Percentiles rank a stretch among this genome's conserved stretches.
Conservation (phyloP, 1,140 invertebrate genomes). For the Rhopalosiphum padi region DNA sequence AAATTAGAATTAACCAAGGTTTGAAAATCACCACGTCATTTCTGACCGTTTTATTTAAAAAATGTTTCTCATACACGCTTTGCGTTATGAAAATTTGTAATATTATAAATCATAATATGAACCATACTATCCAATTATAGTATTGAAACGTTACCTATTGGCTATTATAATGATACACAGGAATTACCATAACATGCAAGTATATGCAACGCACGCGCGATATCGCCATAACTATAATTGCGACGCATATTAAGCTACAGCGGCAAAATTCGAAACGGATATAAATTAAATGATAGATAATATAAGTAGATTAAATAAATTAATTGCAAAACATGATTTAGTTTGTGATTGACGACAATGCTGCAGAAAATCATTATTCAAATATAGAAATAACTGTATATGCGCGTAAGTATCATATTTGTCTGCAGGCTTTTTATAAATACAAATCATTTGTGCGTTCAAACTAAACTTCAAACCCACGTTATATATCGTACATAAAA, state of each 20-base stretch:
- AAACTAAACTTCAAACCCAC: background rate
- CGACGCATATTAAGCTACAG: background rate
- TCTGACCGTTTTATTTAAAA: background rate
- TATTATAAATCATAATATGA: background rate
- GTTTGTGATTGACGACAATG: background rate
- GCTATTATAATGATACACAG: background rate
- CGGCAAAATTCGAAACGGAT: background rate
- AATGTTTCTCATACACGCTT: background rate
- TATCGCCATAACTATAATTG: background rate
- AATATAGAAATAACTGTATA: background rate
- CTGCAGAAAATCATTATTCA: background rate
- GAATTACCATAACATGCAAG: background rate
- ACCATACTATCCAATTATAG: background rate
- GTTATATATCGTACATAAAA: background rate
- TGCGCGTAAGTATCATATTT: too few relatives aligned
- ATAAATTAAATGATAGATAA: background rate
- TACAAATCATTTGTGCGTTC: background rate
- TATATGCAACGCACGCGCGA: background rate
- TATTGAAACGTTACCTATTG: background rate
- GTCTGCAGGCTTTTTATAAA: too few relatives aligned
- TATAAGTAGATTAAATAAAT: background rate
- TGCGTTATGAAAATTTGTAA: background rate
- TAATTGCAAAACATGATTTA: background rate
- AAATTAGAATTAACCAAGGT: conserved; percentile 4
- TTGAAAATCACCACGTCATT: background rate